Evolutionary conservation across 2,113 vertebrate species (phyloP).

Genomic region (Marmota flaviventris): DNA sequence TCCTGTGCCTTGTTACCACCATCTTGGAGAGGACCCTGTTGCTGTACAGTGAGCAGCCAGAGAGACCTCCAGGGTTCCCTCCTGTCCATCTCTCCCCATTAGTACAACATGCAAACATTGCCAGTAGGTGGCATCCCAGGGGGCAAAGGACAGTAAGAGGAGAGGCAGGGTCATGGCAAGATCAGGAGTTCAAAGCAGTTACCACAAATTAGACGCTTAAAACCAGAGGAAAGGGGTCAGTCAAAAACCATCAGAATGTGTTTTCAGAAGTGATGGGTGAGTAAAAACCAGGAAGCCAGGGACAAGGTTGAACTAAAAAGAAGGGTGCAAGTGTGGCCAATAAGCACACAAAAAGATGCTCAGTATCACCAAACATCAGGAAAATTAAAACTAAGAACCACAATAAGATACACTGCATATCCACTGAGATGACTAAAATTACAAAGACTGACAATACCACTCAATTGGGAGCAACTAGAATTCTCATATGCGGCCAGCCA

Average conservation of each 20-base stretch:
- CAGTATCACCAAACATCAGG: neutral
- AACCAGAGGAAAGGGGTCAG: neutral
- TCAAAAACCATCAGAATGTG: neutral
- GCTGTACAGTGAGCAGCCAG: neutral
- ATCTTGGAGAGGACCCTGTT: neutral
- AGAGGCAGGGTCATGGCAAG: neutral
- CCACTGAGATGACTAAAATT: neutral
- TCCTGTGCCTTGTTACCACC: neutral
- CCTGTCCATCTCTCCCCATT: neutral
- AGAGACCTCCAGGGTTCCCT: neutral
- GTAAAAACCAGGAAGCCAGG: neutral
- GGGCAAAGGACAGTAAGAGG: neutral
- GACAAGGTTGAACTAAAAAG: conserved; percentile 3
- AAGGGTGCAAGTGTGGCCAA: neutral
- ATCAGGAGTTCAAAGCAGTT: neutral
- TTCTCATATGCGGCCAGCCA: neutral
- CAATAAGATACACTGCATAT: neutral
- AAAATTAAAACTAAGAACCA: neutral
- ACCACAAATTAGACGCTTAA: neutral
- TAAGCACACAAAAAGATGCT: neutral
- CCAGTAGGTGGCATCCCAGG: neutral
- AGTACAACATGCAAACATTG: neutral
- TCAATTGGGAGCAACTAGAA: neutral
- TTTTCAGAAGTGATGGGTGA: neutral
- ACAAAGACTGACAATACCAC: neutral